These are phyloP conservation scores for Tachysurus vachellii DNA, from an alignment of 2,113 vertebrate species.

Conservation along the genomic window DNA sequence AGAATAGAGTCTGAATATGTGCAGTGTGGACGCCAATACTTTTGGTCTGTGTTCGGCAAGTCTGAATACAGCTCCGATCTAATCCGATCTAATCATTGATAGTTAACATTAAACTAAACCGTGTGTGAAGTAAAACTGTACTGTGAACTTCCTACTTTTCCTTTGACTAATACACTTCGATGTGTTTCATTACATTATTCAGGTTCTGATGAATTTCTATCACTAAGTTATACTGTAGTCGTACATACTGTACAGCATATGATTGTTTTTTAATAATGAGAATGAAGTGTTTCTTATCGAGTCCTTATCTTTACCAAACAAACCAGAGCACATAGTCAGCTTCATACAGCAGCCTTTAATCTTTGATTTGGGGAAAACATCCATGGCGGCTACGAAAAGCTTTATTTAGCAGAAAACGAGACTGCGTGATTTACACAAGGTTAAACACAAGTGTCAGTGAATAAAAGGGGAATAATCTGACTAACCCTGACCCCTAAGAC, in stretches of 20 bases:
- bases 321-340: neutral
- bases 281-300: neutral
- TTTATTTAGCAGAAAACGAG: constrained; percentile 6
- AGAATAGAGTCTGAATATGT: too few relatives aligned
- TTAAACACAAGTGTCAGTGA: neutral
- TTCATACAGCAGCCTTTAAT: neutral
- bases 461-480: neutral
- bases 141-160: neutral
- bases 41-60: neutral
- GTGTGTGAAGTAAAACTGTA: neutral
- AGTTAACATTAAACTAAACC: too few relatives aligned
- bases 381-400: neutral
- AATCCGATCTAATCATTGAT: neutral
- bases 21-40: neutral
- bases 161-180: neutral
- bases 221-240: neutral
- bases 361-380: neutral
- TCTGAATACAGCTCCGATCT: neutral
- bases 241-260: neutral
- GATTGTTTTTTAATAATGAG: neutral
- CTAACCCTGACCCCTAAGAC: neutral
- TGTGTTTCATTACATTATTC: neutral
- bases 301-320: neutral
- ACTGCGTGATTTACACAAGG: neutral
- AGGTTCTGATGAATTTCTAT: neutral